Percentiles rank a stretch among this genome's conserved stretches.
These are phyloP conservation scores for Apus apus DNA, from an alignment of 2,113 vertebrate genomes.

Conservation along the genomic window DNA sequence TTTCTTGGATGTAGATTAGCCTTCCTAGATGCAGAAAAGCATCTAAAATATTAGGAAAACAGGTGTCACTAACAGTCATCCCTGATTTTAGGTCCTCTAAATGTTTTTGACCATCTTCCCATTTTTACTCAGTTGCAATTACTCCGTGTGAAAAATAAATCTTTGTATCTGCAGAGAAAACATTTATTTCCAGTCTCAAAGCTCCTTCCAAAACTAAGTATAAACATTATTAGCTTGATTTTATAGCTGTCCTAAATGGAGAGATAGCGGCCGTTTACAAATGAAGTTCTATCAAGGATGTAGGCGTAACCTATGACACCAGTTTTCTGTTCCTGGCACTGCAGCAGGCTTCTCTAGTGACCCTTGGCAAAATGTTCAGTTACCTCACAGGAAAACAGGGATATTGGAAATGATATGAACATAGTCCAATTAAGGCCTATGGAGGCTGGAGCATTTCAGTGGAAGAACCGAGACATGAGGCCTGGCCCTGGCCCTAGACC, in stretches of 20 bases:
- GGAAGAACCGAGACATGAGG: neutral
- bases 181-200: conserved; percentile 29
- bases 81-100: neutral
- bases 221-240: conserved; percentile 41
- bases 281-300: neutral
- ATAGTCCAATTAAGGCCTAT: neutral
- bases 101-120: conserved; percentile 12
- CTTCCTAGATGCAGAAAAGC: neutral
- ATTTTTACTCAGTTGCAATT: conserved; percentile 22
- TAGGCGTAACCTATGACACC: neutral
- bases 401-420: neutral
- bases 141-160: conserved; percentile 24
- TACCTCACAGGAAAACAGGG: neutral
- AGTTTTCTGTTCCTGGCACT: neutral
- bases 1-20: neutral
- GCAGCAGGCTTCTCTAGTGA: neutral
- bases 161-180: conserved; percentile 20
- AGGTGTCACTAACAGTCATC: neutral
- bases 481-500: neutral
- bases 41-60: conserved; percentile 14
- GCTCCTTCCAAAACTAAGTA: conserved; percentile 32
- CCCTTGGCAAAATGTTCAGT: neutral
- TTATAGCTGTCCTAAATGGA: conserved; percentile 20
- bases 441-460: neutral
- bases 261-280: neutral